Evolutionary conservation across 2,113 vertebrate species (phyloP), one percentile per base, ranked within the genome.

Genomic region (Callithrix jacchus): DNA sequence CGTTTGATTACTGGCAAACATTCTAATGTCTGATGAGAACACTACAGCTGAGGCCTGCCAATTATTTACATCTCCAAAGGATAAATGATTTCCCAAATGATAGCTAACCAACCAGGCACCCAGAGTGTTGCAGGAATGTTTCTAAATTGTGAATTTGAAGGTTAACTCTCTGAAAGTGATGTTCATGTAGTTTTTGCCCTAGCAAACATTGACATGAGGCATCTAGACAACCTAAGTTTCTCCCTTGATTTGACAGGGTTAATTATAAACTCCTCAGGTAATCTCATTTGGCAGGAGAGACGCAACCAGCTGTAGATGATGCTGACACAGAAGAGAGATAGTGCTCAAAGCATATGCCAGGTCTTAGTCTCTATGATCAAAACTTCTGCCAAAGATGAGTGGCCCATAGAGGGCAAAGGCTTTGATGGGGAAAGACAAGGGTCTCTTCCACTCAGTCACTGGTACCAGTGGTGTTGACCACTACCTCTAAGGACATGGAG

Each of bases 1-100:
- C 95, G 61, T 89, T 49, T 93, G 83, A 91, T 96, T 86, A 32
- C n/a, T 89, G 86, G 49, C 66, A 90, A 90, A 66, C 74, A 54
- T 71, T 91, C 30, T 83, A 58, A 86, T 18, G 17, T 74, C 70
- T 87, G 49, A 77, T 79, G 58, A 80, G 80, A 80, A n/a, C 45
- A 83, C n/a, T 71, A 25, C 21, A 23, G 35, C 80, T 81, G 64
- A 52, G 18, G 16, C 30, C 73, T 95, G 70, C 80, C 92, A 93
- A 70, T 86, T 85, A 92, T 74, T 96, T 54, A 64, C 61, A 91
- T 25, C 45, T 89, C 47, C 35, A 68, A 73, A 76, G 61, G 92
- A 76, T 49, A 76, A 80, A 74, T 91, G 52, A 84, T 89, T 94
- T 95, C 35, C 71, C 90, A 95, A 77, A 89, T 76, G 87, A 47